Percentiles rank a stretch among this genome's conserved stretches.
Evolutionary conservation across 2,888 invertebrate species (phyloP).

Genomic region (Lissonota sp.): DNA sequence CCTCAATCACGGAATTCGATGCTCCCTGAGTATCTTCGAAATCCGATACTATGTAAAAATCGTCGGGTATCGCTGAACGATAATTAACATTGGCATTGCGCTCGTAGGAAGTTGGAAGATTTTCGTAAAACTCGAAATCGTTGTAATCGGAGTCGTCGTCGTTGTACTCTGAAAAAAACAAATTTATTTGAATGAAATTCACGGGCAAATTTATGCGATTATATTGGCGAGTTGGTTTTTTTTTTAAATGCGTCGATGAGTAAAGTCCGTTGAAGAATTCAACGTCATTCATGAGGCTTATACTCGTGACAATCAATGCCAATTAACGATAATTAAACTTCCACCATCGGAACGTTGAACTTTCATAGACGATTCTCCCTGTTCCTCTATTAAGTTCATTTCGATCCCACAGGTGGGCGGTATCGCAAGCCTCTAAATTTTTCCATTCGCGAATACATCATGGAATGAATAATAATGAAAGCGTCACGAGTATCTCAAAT

Average conservation of each 20-base stretch:
- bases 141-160: conserved; percentile 79
- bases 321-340: conserved; percentile 59
- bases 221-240: not conserved
- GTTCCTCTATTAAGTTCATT: conserved; percentile 1
- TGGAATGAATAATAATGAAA: conserved; percentile 28
- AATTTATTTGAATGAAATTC: not conserved
- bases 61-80: conserved; percentile 67
- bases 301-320: conserved; percentile 54
- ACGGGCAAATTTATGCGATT: conserved; percentile 2
- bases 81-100: conserved; percentile 58
- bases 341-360: conserved; percentile 38
- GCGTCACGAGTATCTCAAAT: not conserved
- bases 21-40: conserved; percentile 48
- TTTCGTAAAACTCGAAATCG: conserved; percentile 75
- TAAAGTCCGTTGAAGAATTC: conserved; percentile 2
- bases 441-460: not conserved
- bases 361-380: conserved; percentile 15
- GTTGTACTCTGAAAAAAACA: conserved; percentile 71
- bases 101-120: conserved; percentile 69
- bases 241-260: not conserved
- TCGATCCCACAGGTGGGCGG: not conserved
- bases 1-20: conserved; percentile 27
- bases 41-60: conserved; percentile 73
- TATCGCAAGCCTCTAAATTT: not conserved
- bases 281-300: conserved; percentile 15